These are phyloP conservation scores for Buteo buteo DNA, from an alignment of 2,113 vertebrate species.

Conservation along the genomic window DNA sequence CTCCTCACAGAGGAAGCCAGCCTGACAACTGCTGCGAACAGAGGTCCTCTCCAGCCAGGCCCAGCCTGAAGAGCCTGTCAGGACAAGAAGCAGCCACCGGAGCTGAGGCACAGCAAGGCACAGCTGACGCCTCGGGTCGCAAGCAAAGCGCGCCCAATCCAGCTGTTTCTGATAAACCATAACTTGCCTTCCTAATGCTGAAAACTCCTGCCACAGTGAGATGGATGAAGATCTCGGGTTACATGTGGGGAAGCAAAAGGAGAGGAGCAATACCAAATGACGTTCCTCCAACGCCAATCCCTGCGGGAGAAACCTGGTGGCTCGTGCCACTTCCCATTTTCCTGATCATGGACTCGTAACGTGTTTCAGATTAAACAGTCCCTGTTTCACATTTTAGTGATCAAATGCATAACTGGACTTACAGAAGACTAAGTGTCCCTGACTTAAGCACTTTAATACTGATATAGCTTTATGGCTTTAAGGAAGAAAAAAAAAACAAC, in stretches of 20 bases:
- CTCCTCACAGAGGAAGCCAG: not conserved
- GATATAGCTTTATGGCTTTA: not conserved
- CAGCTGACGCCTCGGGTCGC: not conserved
- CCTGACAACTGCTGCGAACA: not conserved
- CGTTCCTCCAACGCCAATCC: not conserved
- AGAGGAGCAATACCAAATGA: not conserved
- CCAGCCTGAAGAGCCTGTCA: not conserved
- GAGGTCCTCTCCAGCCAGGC: not conserved
- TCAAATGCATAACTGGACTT: not conserved
- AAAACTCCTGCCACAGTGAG: not conserved
- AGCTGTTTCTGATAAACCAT: slow-evolving; percentile 37
- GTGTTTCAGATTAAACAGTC: not conserved
- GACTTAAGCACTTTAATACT: not conserved
- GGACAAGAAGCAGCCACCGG: not conserved
- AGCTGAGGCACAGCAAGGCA: not conserved
- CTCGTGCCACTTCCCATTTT: not conserved
- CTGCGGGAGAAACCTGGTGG: not conserved
- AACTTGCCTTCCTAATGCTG: not conserved
- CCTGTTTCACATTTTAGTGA: not conserved
- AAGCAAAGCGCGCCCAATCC: not conserved
- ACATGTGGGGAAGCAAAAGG: not conserved
- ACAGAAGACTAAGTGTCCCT: not conserved
- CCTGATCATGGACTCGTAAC: not conserved
- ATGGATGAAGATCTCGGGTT: slow-evolving; percentile 30
- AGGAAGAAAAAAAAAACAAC: not conserved